Evolutionary conservation across 1,140 invertebrate genomes (phyloP), one percentile per base, ranked within the genome.

Genomic region (Aphidius ervi): DNA sequence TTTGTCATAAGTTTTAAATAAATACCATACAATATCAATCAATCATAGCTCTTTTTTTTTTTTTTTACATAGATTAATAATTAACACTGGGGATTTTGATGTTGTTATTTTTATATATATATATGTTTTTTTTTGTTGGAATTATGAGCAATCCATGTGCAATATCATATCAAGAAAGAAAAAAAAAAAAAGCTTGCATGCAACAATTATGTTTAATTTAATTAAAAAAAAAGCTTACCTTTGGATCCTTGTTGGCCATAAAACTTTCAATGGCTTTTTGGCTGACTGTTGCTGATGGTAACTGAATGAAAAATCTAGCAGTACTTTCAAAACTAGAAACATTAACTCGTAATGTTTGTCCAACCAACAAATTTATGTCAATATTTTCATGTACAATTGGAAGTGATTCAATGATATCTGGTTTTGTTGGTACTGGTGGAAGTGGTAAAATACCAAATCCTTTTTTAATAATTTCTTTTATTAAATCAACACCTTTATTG

Each of bases 401-500:
- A 1, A 20, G 16, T 10, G 37, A 53, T 9, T 59, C 47, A 10
- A 52, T 49, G n/a, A 5, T 61, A 56, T 61, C 6, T 48, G n/a
- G 9, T 48, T 54, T 31, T 45, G 52, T 37, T n/a, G 48, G 20
- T 52, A 9, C 48, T 49, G 40, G 16, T 49, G 59, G 54, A 42
- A 62, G 47, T 3, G 79, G 82, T n/a, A 84, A 63, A 31, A 31
- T 31, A 3, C 23, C 23, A 31, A 31, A 4, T 58, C 78, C 75
- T 59, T 74, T 73, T 41, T 74, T 57, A 5, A 84, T 65, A 46
- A 85, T 66, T 5, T 64, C 63, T 20, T 77, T 63, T 37, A 69
- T 68, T 5, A 85, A 59, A 65, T 80, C 71, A 39, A 68, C 63
- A n/a, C 71, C 73, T 48, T 83, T 78, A 52, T 74, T 75, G 56